Evolutionary conservation across 1,140 invertebrate genomes (phyloP), one percentile per base, ranked within the genome.

Genomic region (Lepidotrigona ventralis): DNA sequence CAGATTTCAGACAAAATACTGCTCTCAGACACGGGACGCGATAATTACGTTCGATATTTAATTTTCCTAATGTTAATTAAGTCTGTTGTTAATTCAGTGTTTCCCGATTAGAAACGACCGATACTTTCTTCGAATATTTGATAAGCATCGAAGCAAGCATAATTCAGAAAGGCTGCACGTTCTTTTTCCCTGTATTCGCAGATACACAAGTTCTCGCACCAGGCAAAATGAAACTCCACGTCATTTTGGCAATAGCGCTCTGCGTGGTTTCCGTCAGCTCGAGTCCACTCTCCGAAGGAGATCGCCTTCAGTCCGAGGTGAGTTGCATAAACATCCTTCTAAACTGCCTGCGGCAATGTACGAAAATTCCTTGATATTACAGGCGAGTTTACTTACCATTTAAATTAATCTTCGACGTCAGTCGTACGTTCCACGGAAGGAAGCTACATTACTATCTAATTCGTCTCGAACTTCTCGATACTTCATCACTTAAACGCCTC

Each of bases 241-340:
- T 89, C 69, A 68, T 92, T 64, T 69, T 94, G 71, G 77, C 90
- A 39, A 88, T 87, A 72, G 89, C 86, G 77, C 66, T 93, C 12
- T 92, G 92, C 84, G 81, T 91, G 79, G 87, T 91, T 46, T 80
- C 92, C 79, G 92, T 91, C 78, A 89, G 83, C 76, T 91, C 93
- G 56, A 53, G 90, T 86, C 93, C 93, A 70, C 76, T 93, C 88
- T 85, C 91, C 69, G 89, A 91, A 68, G 83, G 86, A 64, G 86
- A 90, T 54, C 87, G 83, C 26, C 88, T 94, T 64, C 88, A 87
- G 39, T 93, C 93, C 77, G 90, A 92, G 92, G 93, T 92, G 89
- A 92, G 92, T 88, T 79, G 51, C 39, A 46, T 8, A 46, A 46
- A 9, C 29, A 54, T 68, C 0, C 0, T 33, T 60, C 19, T 23